phyloP scores from a whole-genome alignment of 2,797 vertebrate genomes.

The Setipinna tenuifilis region DNA sequence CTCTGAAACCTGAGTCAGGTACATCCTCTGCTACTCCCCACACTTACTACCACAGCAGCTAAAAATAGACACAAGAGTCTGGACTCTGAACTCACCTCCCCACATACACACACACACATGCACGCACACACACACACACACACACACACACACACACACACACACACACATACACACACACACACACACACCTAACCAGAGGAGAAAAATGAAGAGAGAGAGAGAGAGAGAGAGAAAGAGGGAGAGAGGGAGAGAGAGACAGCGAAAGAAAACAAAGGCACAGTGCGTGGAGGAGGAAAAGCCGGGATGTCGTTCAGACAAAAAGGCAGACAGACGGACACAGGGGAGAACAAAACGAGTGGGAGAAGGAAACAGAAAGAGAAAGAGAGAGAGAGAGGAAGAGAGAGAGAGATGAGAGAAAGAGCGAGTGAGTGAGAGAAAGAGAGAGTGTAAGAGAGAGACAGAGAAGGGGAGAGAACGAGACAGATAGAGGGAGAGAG shows the following conservation, averaged over 20 bases:
- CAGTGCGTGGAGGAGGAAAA: conserved; percentile 32
- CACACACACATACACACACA: neutral
- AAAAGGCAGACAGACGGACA: conserved; percentile 16
- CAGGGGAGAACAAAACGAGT: conserved; percentile 9
- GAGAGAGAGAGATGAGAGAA: neutral
- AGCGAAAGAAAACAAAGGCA: conserved; percentile 47
- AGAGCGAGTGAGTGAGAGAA: neutral
- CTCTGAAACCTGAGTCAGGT: conserved; percentile 27
- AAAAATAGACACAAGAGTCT: neutral
- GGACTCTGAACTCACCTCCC: too few relatives aligned
- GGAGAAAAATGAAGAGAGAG: conserved; percentile 30
- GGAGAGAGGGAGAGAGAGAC: conserved; percentile 48
- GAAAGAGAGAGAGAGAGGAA: conserved; percentile 12
- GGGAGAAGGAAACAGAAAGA: neutral
- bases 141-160: conserved; percentile 11
- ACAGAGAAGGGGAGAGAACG: conserved; percentile 18
- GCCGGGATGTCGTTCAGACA: neutral
- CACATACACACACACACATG: too few relatives aligned
- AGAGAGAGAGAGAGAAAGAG: conserved; percentile 34
- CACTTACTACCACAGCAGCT: neutral
- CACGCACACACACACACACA: neutral
- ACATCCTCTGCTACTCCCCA: conserved; percentile 13
- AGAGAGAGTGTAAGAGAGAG: conserved; percentile 23
- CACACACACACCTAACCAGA: conserved; percentile 1
- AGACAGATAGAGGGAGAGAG: conserved; percentile 17